Evolutionary conservation across 2,113 vertebrate genomes (phyloP), one percentile per base, ranked within the genome.

Genomic region (Paedocypris sp.): DNA sequence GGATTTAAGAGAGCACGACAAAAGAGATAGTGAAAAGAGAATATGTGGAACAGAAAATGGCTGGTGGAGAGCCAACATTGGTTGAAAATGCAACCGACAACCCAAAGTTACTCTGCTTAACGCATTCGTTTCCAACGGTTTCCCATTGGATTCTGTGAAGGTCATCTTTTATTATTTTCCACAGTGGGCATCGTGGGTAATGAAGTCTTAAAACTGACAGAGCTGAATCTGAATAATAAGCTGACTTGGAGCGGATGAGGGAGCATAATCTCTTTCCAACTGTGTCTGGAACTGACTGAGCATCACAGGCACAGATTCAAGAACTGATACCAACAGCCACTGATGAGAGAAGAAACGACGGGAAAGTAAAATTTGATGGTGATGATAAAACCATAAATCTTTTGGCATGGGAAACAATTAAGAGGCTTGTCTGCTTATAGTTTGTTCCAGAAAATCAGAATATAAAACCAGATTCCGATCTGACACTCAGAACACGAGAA

Each of bases 351-450:
- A 20, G 49, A 41, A 48, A 29, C 50, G 68, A 46, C 39, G 41
- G 58, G 33, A 45, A 62, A 70, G 62, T 56, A 3, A 66, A 57
- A 61, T 50, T 43, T 51, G 13, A 35, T 45, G 6, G 49, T 6
- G 22, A 16, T 48, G 56, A 28, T 43, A 20, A 43, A 50, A 61
- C 65, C 50, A 65, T 13, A 56, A 43, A 42, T 60, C 16, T n/a
- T 23, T 61, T 46, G 46, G 15, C 49, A 16, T 25, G 29, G 13
- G 28, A 56, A 65, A 16, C 60, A 31, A 35, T 53, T 13, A 68
- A 68, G 33, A 38, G 39, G 39, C 31, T 50, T 47, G 43, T 59
- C 41, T 19, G 47, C 57, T 69, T 64, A 64, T 47, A n/a, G 39
- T 13, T 7, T 47, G 61, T 29, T 20, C 28, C 8, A 8, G 42